A percentile compares a stretch with the other conserved stretches of the same genome.
These are phyloP conservation scores for Hormiphora californensis DNA, from an alignment of 37 sponge, comb jelly and placozoan species.

Conservation along the genomic window DNA sequence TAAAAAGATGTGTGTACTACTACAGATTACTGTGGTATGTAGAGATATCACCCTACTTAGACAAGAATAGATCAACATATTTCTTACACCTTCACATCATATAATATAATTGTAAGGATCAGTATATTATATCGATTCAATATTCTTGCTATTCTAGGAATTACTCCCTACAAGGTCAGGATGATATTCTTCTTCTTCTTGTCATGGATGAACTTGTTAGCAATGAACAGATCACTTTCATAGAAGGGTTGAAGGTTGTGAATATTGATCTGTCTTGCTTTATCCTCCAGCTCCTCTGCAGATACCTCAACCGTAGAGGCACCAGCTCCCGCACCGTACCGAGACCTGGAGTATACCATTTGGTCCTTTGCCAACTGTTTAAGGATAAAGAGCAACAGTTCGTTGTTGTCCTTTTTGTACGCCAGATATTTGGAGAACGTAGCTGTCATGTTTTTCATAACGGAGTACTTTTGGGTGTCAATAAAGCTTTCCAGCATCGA, in stretches of 20 bases:
- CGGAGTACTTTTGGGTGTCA: constrained; percentile 97
- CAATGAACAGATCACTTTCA: constrained; percentile 78
- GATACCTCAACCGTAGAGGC: constrained; percentile 82
- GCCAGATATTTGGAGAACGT: constrained; percentile 89
- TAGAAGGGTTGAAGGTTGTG: constrained; percentile 85
- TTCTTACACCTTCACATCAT: too few relatives aligned
- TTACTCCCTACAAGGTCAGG: constrained; percentile 66
- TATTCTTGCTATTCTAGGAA: too few relatives aligned
- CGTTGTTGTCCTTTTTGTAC: constrained; percentile 95
- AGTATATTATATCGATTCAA: too few relatives aligned
- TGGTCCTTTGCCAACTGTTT: constrained; percentile 90
- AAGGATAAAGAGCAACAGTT: constrained; percentile 88
- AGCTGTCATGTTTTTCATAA: constrained; percentile 95
- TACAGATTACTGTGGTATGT: too few relatives aligned
- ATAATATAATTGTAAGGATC: too few relatives aligned
- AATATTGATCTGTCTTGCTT: constrained; percentile 84
- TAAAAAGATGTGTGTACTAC: too few relatives aligned
- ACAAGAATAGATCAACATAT: too few relatives aligned
- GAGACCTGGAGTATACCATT: constrained; percentile 72
- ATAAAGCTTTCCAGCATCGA: constrained; percentile 99
- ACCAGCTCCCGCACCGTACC: constrained; percentile 75
- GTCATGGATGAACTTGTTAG: constrained; percentile 80
- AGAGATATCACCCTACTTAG: too few relatives aligned
- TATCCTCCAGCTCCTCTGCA: constrained; percentile 88
- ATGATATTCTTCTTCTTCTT: constrained; percentile 70